Evolutionary conservation across 2,888 invertebrate genomes (phyloP).

Genomic region (Drosophila algonquin): DNA sequence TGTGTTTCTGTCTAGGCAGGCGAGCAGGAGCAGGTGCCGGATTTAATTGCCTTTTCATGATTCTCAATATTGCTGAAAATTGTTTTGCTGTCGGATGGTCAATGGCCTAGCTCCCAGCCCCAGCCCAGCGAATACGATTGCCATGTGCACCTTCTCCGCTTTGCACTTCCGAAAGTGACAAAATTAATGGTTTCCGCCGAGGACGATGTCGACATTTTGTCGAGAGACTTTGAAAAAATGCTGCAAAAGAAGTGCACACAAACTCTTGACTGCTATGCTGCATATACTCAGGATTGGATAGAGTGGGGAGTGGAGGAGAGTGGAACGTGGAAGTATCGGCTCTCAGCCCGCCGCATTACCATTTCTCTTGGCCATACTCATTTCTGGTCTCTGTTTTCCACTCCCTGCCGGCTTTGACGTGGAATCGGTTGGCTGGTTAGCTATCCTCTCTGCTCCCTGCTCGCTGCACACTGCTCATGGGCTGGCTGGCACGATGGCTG

Average conservation of each 20-base stretch:
- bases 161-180: conserved; percentile 69
- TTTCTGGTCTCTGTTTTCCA: conserved; percentile 61
- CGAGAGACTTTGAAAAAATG: conserved; percentile 63
- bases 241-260: conserved; percentile 41
- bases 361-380: conserved; percentile 76
- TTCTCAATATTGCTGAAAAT: conserved; percentile 58
- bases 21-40: conserved; percentile 56
- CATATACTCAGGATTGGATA: conserved; percentile 51
- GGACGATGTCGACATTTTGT: conserved; percentile 65
- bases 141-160: conserved; percentile 32
- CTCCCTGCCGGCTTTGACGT: conserved; percentile 66
- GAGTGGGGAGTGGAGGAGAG: not conserved
- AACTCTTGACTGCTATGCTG: conserved; percentile 53
- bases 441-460: not conserved
- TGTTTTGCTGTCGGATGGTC: conserved; percentile 40
- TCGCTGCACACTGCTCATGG: not conserved
- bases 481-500: not conserved
- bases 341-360: conserved; percentile 65
- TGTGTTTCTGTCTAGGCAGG: not conserved
- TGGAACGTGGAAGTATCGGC: conserved; percentile 7
- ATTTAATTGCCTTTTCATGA: conserved; percentile 75
- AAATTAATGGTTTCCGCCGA: conserved; percentile 80
- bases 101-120: conserved; percentile 20
- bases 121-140: conserved; percentile 13
- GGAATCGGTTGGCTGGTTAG: conserved; percentile 73